Evolutionary conservation across 1,140 invertebrate genomes (phyloP), one percentile per base, ranked within the genome.

Genomic region (Heliothis virescens): DNA sequence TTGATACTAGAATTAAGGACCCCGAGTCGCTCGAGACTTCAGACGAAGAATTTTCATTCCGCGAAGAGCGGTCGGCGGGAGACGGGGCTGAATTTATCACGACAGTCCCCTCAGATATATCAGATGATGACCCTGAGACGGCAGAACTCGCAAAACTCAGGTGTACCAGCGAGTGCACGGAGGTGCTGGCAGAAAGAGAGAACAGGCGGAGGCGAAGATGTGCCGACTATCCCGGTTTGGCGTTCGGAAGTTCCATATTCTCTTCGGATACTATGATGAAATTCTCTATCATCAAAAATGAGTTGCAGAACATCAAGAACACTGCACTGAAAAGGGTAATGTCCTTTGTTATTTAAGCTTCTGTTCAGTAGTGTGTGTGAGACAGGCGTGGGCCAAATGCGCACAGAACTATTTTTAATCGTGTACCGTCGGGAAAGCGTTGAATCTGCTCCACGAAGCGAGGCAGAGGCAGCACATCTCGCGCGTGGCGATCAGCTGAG

Each of bases 191-290:
- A 29, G 98, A 98, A 88, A 95, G 98, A 79, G 98, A 98, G 86
- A 97, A 96, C 55, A 95, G 98, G 69, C 95, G 97, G 80, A 96
- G 97, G 75, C 94, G 96, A 84, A 95, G 98, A 92, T 98, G 98
- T 92, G 96, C 98, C 3, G 98, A 99, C 90, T 99, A 99, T 95
- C 98, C 98, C 0, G 98, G 98, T 4, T 94, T 99, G 10, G 98
- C 98, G 0, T 98, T 99, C 86, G 98, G 98, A 21, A 96, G 96
- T 81, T 98, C 98, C 21, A 98, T 98, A 89, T 99, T 99, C 93
- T 98, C 98, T 90, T 99, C 98, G 62, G 98, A 99, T 92, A 99
- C 99, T 2, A 97, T 99, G 96, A 99, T 99, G 97, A 99, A 99
- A 95, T 99, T 99, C 95, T 98, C 97, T 90, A 97, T 99, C 65